Evolutionary conservation across 2,113 vertebrate species (phyloP).

Genomic region (Vanacampus margaritifer): DNA sequence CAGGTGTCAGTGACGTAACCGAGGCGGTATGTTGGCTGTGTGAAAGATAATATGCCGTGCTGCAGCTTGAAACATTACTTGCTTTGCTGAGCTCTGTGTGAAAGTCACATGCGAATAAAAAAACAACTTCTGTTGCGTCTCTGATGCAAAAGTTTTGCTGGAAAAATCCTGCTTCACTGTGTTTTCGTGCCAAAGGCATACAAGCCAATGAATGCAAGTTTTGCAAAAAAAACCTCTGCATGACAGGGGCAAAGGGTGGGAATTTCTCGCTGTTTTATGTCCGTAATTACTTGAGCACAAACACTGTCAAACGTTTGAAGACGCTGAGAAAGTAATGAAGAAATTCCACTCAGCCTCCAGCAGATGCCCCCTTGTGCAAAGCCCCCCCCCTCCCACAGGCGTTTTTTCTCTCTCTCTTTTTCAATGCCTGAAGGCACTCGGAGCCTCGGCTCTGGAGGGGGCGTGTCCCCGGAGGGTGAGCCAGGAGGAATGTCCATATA

Average conservation of each 20-base stretch:
- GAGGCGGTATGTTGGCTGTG: too few relatives aligned
- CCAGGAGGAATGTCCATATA: constrained; percentile 50
- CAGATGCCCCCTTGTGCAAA: constrained; percentile 19
- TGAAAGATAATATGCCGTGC: too few relatives aligned
- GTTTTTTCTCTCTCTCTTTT: constrained; percentile 21
- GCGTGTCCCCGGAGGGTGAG: constrained; percentile 15
- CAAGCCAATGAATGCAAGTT: constrained; percentile 23
- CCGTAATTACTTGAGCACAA: too few relatives aligned
- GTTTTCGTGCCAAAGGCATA: constrained; percentile 30
- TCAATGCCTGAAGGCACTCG: constrained; percentile 34
- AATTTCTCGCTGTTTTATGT: background rate
- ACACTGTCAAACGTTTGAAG: background rate
- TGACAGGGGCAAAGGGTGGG: background rate
- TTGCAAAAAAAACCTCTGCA: background rate
- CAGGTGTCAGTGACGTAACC: too few relatives aligned
- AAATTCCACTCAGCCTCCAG: constrained; percentile 48
- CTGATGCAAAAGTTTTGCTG: background rate
- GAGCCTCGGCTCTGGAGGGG: constrained; percentile 29
- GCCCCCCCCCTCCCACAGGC: background rate
- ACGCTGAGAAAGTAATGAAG: constrained; percentile 51
- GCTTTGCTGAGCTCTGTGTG: too few relatives aligned
- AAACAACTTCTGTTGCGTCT: background rate
- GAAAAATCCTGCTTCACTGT: background rate
- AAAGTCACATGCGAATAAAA: background rate
- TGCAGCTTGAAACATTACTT: too few relatives aligned